Evolutionary conservation across 37 sponge, comb jelly and placozoan species (phyloP), one percentile per base, ranked within the genome.

Genomic region (Chondrilla cf. caribensis): DNA sequence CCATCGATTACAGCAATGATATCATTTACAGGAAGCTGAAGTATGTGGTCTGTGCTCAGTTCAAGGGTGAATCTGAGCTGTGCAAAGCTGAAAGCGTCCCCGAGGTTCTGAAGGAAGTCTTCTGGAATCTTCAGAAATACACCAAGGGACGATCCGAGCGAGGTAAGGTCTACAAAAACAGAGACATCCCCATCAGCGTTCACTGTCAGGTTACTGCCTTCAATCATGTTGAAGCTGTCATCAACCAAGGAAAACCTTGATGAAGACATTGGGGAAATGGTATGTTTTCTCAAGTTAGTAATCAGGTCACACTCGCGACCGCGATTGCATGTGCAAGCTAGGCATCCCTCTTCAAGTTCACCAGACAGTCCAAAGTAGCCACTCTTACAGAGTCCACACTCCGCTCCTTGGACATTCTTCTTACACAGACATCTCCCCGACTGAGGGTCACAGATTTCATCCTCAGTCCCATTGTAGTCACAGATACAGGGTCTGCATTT

Each of bases 371-470:
- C 83, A 78, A 79, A 92, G 83, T 86, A 47, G 2, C 65, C 68
- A n/a, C 86, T 70, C 38, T 43, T 33, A 57, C 96, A 96, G 7
- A 22, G 66, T 22, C 79, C 67, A 86, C 96, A 96, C 36, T 44
- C 81, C 1, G 18, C 65, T 6, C 89, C 93, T 38, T 38, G 82
- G 3, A 96, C 93, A 75, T 90, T 93, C 65, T 70, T 58, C 29
- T 87, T 84, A 71, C 93, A 93, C 9, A 39, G 4, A 60, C 93
- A 93, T 22, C 59, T 21, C 15, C 93, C 93, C 33, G 80, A 71
- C 2, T 26, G 41, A n/a, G 79, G 58, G 57, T 86, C 72, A 84
- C 89, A 86, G 55, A 84, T 67, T 9, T 24, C 31, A 14, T 9
- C 51, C 18, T 43, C 64, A 18, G 89, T 82, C 5, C 93, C 93